Percentiles rank a stretch among this genome's conserved stretches.
Evolutionary conservation across 2,888 invertebrate species (phyloP).

Genomic region (Acholoe squamosa): DNA sequence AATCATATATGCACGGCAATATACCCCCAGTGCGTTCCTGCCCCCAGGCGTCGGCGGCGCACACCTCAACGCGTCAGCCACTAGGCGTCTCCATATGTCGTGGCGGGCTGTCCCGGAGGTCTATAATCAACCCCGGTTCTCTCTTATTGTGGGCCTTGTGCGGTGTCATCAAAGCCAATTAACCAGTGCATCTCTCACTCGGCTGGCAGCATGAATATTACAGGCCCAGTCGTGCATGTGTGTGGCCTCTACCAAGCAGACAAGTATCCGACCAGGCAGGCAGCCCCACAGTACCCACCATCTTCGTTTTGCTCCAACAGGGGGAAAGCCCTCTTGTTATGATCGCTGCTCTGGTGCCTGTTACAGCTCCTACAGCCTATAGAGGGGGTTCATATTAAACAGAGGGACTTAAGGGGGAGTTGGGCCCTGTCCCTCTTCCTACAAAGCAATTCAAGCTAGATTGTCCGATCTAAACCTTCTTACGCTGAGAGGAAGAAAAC

Average conservation of each 20-base stretch:
- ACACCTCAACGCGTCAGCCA: background rate
- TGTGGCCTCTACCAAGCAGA: background rate
- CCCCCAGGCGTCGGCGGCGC: background rate
- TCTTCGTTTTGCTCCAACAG: too few relatives aligned
- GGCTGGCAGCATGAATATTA: slow-evolving; percentile 24
- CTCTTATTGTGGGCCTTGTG: background rate
- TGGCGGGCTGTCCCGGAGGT: slow-evolving; percentile 2
- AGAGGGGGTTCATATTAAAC: too few relatives aligned
- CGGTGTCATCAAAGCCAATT: slow-evolving; percentile 28
- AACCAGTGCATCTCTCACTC: background rate
- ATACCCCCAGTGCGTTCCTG: background rate
- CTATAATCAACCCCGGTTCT: background rate
- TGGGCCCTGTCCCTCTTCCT: too few relatives aligned
- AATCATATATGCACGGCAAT: background rate
- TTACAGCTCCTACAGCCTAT: too few relatives aligned
- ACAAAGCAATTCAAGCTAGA: too few relatives aligned
- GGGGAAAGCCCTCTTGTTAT: too few relatives aligned
- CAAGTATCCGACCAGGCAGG: too few relatives aligned
- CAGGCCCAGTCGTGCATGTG: slow-evolving; percentile 1
- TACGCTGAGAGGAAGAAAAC: too few relatives aligned
- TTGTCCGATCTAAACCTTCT: too few relatives aligned
- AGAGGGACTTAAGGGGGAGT: too few relatives aligned
- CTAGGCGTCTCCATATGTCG: background rate
- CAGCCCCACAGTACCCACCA: too few relatives aligned
- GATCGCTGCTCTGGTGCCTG: too few relatives aligned